Evolutionary conservation across 1,140 invertebrate species (phyloP), one percentile per base, ranked within the genome.

Genomic region (Ruditapes philippinarum): DNA sequence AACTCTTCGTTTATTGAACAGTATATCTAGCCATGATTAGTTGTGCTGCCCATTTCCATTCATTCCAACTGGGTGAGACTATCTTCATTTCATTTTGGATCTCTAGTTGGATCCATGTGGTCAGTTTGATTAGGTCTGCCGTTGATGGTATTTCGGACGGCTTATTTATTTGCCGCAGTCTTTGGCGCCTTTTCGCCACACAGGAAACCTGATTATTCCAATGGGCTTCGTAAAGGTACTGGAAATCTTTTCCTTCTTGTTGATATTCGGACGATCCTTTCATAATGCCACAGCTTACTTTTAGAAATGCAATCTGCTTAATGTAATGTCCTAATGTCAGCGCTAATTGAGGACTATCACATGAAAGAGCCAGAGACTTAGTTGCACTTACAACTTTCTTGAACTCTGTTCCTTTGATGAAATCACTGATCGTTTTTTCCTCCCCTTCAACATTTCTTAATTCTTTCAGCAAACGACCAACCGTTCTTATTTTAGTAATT

Each of bases 1-100:
- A 1, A 84, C 42, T 54, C 88, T 51, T 74, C 88, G 36, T 84
- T 89, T 89, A 38, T 89, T 89, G 68, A 89, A 89, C 3, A 89
- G 25, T 7, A 76, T 14, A 0, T n/a, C 88, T 33, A 14, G 51
- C 79, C 42, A 89, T 83, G n/a, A 89, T 3, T 22, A 60, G 19
- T 31, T 89, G 57, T 17, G 88, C 68, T 0, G 25, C 14, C 25
- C 54, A 40, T 31, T 40, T 40, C 40, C 33, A 83, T 31, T 89
- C 88, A 9, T 33, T 22, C 12, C 19, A 38, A 36, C 36, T 45
- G 9, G 49, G 80, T 36, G 65, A 33, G 11, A 11, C 38, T 2
- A 25, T 38, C 5, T 45, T 45, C 45, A 33, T 36, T 1, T 4
- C 28, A 40, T 17, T 36, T 36, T 76, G n/a, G 78, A 87, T 51